Percentiles rank a stretch among this genome's conserved stretches.
Evolutionary conservation across 2,113 vertebrate species (phyloP).

Genomic region (Noturus placidus): DNA sequence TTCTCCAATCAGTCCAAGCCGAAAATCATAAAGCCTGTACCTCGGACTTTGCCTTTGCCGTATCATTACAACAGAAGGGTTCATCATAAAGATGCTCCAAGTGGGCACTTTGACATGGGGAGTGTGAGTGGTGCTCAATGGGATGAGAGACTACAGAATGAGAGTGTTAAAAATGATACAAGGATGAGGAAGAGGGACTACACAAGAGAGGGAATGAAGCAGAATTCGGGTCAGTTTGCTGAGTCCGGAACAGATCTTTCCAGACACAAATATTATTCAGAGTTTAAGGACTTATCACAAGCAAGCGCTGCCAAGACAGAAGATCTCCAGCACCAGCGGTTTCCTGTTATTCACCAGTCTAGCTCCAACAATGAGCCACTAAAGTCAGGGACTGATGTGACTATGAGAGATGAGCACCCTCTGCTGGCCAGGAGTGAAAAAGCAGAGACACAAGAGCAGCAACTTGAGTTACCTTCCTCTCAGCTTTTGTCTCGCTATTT

Average conservation of each 20-base stretch:
- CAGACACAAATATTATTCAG: conserved; percentile 20
- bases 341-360: not conserved
- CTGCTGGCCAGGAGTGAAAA: conserved; percentile 43
- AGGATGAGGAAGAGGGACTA: conserved; percentile 51
- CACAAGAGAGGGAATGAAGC: not conserved
- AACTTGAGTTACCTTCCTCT: conserved; percentile 42
- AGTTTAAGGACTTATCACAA: conserved; percentile 6
- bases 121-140: conserved; percentile 5
- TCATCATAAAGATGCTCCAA: conserved; percentile 14
- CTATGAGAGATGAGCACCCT: conserved; percentile 31
- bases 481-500: conserved; percentile 71
- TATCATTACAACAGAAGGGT: conserved; percentile 13
- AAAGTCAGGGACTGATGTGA: conserved; percentile 1
- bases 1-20: conserved; percentile 16
- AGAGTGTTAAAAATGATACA: conserved; percentile 17
- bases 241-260: not conserved
- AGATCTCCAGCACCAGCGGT: conserved; percentile 20
- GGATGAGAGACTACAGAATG: conserved; percentile 14
- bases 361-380: conserved; percentile 4
- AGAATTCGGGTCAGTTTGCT: not conserved
- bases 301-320: not conserved
- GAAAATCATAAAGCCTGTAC: conserved; percentile 37
- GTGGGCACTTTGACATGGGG: not conserved
- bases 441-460: conserved; percentile 18
- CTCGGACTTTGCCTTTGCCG: conserved; percentile 16